phyloP scores from a whole-genome alignment of 1,140 invertebrate genomes.

The Vanessa atalanta region DNA sequence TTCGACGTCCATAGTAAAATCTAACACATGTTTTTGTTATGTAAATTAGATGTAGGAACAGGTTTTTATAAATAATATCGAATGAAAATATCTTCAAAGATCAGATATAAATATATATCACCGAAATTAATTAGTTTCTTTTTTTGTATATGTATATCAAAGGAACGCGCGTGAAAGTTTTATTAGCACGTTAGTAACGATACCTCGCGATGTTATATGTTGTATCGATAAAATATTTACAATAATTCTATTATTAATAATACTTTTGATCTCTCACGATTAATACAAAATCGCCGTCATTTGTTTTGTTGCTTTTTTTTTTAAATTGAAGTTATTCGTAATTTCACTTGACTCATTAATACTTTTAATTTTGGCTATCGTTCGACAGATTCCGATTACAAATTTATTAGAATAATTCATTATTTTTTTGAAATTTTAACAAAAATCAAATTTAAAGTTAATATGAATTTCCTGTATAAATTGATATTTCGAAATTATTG shows the following conservation, averaged over 20 bases:
- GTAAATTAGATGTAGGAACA: conserved; percentile 22
- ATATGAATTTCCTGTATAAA: no score
- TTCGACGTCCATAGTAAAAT: conserved; percentile 8
- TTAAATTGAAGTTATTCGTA: no score
- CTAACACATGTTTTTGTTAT: conserved; percentile 23
- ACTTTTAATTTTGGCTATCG: no score
- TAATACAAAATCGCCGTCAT: background rate
- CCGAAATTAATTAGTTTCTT: conserved; percentile 28
- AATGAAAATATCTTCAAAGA: conserved; percentile 26
- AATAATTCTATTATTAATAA: conserved; percentile 9
- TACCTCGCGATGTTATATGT: conserved; percentile 13
- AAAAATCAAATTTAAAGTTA: no score
- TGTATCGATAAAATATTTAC: conserved; percentile 17
- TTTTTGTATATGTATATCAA: conserved; percentile 22
- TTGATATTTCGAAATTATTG: no score
- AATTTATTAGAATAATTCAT: no score
- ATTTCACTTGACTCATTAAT: no score
- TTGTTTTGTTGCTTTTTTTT: background rate
- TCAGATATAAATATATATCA: conserved; percentile 30
- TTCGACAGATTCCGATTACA: no score
- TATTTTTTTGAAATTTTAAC: no score
- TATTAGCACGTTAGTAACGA: conserved; percentile 23
- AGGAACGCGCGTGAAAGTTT: conserved; percentile 30
- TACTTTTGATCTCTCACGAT: conserved; percentile 11
- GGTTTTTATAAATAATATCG: conserved; percentile 19